Evolutionary conservation across 1,140 invertebrate species (phyloP), one percentile per base, ranked within the genome.

Genomic region (Drosophila pectinifera): DNA sequence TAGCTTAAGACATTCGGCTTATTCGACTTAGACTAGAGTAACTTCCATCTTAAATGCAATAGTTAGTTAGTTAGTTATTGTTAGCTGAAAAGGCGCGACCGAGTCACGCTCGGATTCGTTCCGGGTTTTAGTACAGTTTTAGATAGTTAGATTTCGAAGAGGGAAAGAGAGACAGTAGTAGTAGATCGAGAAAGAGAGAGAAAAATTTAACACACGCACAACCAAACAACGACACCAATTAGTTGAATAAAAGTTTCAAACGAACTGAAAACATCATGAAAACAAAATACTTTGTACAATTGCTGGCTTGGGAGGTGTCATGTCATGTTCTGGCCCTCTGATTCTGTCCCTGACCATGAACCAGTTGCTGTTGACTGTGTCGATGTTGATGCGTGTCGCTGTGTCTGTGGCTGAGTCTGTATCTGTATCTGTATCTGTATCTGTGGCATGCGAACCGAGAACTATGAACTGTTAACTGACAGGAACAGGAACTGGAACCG

Each of bases 181-280:
- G 57, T 67, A 64, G 61, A 31, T 57, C 24, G 38, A 81, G 28
- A 54, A 24, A 62, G 53, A 84, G 81, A 91, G 89, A 80, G 89
- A 91, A 91, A 91, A 91, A 91, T 69, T 82, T 91, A 86, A 91
- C 85, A 91, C 78, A 86, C 80, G 67, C 67, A 91, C 43, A 86
- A 86, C 67, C 49, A 83, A 88, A 82, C 72, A 86, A 86, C 82
- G 75, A 91, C 84, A 91, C 75, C 89, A 85, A 91, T 91, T 84
- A 76, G 62, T 75, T 42, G 38, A 75, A 75, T 61, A 39, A 59
- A 51, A 16, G 56, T 73, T 56, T 45, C 20, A 45, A 57, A 62
- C 62, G 5, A 59, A 74, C 57, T 43, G 11, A 58, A 65, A 64
- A 51, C 63, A 62, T 58, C 68, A 63, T 53, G 43, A 69, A 58